Evolutionary conservation across 2,113 vertebrate species (phyloP).

Genomic region (Oncorhynchus nerka): DNA sequence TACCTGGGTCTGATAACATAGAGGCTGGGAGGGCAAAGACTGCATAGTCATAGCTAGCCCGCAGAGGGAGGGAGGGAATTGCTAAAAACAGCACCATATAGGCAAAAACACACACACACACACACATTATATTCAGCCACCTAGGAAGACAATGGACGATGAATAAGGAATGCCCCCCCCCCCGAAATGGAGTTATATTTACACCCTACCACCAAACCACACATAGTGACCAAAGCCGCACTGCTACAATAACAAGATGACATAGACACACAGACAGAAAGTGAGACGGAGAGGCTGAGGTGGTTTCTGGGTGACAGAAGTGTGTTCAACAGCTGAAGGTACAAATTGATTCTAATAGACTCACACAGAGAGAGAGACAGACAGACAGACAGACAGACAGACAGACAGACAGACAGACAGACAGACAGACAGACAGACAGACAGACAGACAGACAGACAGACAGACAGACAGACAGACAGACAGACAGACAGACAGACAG

Average conservation of each 20-base stretch:
- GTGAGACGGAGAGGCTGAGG: constrained; percentile 8
- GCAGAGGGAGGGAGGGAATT: neutral
- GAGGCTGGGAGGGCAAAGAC: constrained; percentile 6
- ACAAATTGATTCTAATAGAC: constrained; percentile 75
- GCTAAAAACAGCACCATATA: constrained; percentile 2
- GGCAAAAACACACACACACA: neutral
- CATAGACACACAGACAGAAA: constrained; percentile 14
- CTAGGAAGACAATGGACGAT: neutral
- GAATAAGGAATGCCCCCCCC: too few species aligned
- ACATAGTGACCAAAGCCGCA: constrained; percentile 66
- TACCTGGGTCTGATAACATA: constrained; percentile 35
- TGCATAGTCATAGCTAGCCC: constrained; percentile 4
- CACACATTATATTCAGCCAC: neutral
- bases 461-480: constrained; percentile 27
- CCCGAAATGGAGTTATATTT: too few species aligned
- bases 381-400: constrained; percentile 22
- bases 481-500: constrained; percentile 29
- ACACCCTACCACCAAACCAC: constrained; percentile 42
- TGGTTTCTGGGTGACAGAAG: constrained; percentile 29
- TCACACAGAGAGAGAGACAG: constrained; percentile 33
- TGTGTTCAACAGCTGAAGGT: constrained; percentile 68
- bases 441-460: constrained; percentile 27
- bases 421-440: constrained; percentile 12
- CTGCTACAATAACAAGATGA: constrained; percentile 49
- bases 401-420: constrained; percentile 27